Evolutionary conservation across 2,113 vertebrate genomes (phyloP).

Genomic region (Ciconia boyciana): DNA sequence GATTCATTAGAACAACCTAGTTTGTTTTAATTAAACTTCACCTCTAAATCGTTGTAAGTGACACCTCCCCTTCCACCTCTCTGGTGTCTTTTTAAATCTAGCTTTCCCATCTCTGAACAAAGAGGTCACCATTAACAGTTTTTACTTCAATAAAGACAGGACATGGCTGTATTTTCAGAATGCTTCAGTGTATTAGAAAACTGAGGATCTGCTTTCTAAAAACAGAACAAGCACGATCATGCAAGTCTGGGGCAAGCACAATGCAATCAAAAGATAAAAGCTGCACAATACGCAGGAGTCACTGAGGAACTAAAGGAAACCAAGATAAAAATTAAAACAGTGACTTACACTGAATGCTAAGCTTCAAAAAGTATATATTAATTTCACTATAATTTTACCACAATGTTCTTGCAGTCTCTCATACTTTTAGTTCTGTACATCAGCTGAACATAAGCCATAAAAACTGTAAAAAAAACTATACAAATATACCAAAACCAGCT

Average conservation of each 20-base stretch:
- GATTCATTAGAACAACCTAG: neutral
- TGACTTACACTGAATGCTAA: neutral
- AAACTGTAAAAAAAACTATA: neutral
- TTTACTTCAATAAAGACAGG: neutral
- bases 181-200: neutral
- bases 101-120: neutral
- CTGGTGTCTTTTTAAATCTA: neutral
- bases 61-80: neutral
- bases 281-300: neutral
- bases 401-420: neutral
- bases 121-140: neutral
- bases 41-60: neutral
- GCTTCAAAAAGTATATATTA: neutral
- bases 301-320: neutral
- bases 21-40: neutral
- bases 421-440: neutral
- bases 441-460: neutral
- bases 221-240: neutral
- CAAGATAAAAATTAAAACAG: neutral
- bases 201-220: neutral
- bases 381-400: neutral
- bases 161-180: neutral
- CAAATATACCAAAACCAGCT: neutral
- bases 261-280: conserved; percentile 5
- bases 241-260: neutral